phyloP scores from a whole-genome alignment of 2,113 vertebrate genomes.

The Anthoscopus minutus region DNA sequence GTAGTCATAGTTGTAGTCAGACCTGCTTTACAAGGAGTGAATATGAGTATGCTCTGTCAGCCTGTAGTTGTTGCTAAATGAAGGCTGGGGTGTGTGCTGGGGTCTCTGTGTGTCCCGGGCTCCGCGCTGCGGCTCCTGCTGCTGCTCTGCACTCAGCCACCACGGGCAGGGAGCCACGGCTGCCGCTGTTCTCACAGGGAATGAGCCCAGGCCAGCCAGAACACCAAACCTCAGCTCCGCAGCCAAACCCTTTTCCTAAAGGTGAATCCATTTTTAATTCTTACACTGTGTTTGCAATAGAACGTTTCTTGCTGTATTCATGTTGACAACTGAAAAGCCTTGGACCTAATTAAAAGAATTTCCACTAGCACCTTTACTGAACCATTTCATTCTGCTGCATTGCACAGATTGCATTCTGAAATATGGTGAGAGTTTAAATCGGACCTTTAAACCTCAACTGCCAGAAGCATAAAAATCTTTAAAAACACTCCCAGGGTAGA shows the following conservation, averaged over 20 bases:
- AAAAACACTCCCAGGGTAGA: conserved; percentile 55
- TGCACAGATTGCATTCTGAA: conserved; percentile 84
- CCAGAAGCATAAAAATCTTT: conserved; percentile 76
- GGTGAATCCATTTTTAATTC: conserved; percentile 66
- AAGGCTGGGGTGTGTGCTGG: neutral
- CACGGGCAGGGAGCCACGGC: neutral
- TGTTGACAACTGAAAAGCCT: conserved; percentile 85
- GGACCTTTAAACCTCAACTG: conserved; percentile 81
- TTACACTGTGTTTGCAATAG: conserved; percentile 65
- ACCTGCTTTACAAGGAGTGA: neutral
- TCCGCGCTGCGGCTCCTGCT: neutral
- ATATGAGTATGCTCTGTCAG: neutral
- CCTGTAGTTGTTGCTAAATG: neutral
- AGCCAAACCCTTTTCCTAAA: conserved; percentile 55
- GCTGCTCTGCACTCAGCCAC: neutral
- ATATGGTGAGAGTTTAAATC: conserved; percentile 80
- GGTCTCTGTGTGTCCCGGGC: neutral
- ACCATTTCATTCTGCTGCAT: conserved; percentile 83
- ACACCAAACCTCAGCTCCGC: conserved; percentile 35
- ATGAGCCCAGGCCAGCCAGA: neutral
- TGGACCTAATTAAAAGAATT: conserved; percentile 87
- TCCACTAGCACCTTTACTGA: conserved; percentile 82
- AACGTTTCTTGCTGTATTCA: conserved; percentile 79
- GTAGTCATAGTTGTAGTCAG: conserved; percentile 24
- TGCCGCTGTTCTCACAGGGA: neutral